These are phyloP conservation scores for Coboldia fuscipes DNA, from an alignment of 1,140 invertebrate species.

Conservation along the genomic window DNA sequence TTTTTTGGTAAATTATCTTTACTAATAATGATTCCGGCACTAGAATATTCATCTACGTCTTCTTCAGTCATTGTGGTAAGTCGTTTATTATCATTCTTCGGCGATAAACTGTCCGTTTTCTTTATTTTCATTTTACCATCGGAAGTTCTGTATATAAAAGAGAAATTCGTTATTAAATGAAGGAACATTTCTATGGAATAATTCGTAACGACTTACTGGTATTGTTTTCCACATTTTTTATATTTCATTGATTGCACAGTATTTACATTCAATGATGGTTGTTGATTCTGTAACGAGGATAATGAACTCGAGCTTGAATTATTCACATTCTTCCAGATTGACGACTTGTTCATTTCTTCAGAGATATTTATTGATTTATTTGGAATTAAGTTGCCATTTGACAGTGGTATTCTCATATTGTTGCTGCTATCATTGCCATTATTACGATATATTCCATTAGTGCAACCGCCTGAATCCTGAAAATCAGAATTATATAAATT, in stretches of 20 bases:
- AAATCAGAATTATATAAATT: not conserved
- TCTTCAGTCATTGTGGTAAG: not conserved
- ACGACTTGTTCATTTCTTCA: constrained; percentile 81
- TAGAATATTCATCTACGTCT: not conserved
- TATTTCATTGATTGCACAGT: constrained; percentile 2
- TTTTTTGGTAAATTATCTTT: too few species aligned
- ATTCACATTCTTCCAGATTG: constrained; percentile 83
- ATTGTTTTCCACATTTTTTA: constrained; percentile 16
- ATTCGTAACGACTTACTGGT: constrained; percentile 14
- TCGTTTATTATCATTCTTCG: not conserved
- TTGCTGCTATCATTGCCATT: constrained; percentile 9
- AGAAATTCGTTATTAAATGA: not conserved
- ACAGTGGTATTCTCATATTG: constrained; percentile 49
- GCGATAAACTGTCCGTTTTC: not conserved
- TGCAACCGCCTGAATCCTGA: too few species aligned
- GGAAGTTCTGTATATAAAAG: not conserved
- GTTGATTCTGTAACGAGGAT: not conserved
- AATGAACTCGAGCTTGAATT: constrained; percentile 7
- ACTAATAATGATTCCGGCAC: not conserved
- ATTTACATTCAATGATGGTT: not conserved
- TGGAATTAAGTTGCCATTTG: constrained; percentile 79
- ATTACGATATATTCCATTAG: constrained; percentile 13
- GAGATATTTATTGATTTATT: constrained; percentile 74
- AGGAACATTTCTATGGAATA: too few species aligned
- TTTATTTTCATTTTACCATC: not conserved